phyloP scores from a whole-genome alignment of 2,797 vertebrate species.

The Muraenolepis orangiensis region DNA sequence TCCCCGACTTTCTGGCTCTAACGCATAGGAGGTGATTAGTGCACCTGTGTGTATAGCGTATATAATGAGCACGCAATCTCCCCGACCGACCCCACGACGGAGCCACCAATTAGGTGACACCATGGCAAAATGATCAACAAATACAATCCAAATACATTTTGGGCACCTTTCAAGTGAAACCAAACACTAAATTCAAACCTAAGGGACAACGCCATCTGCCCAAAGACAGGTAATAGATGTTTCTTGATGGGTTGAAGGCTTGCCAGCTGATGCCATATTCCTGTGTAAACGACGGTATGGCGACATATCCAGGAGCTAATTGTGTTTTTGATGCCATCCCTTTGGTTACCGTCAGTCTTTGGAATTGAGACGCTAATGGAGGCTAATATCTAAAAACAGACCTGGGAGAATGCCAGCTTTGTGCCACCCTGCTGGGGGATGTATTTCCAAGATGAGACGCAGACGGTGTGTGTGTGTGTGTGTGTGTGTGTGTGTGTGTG shows the following conservation, averaged over 20 bases:
- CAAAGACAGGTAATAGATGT: not conserved
- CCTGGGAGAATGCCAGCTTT: conserved; percentile 3
- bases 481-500: too few relatives aligned
- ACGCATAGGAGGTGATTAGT: too few relatives aligned
- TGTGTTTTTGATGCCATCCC: conserved; percentile 1
- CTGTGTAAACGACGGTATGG: not conserved
- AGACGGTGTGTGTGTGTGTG: not conserved
- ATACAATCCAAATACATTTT: not conserved
- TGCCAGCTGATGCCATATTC: not conserved
- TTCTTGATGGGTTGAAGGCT: not conserved
- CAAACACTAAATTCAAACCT: not conserved
- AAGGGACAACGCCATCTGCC: not conserved
- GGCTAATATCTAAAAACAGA: conserved; percentile 12
- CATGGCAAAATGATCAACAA: too few relatives aligned
- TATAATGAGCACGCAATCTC: too few relatives aligned
- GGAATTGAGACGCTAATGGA: not conserved
- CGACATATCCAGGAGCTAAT: conserved; percentile 6
- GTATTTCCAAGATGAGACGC: not conserved
- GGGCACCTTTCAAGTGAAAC: not conserved
- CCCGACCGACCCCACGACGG: too few relatives aligned
- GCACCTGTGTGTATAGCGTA: too few relatives aligned
- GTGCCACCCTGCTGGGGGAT: not conserved
- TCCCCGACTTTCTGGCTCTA: too few relatives aligned
- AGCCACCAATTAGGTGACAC: too few relatives aligned
- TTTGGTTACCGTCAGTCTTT: not conserved